These are phyloP conservation scores for Sciurus niger DNA, from an alignment of 2,113 vertebrate genomes.

Conservation along the genomic window DNA sequence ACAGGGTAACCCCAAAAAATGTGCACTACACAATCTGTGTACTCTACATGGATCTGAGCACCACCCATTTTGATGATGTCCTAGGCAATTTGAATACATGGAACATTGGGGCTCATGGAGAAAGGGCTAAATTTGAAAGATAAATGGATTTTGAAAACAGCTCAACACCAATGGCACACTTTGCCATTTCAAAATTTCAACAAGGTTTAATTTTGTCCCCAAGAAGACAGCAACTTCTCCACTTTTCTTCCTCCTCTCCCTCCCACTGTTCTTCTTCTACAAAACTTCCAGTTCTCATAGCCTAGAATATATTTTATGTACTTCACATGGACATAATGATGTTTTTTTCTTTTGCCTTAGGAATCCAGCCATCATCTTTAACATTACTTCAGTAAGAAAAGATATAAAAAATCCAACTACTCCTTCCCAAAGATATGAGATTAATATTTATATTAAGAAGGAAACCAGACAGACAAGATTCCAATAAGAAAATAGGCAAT, in stretches of 20 bases:
- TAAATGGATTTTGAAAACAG: not conserved
- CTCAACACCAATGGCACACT: not conserved
- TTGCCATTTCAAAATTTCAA: constrained; percentile 39
- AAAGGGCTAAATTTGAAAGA: not conserved
- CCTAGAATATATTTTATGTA: not conserved
- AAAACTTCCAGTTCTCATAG: not conserved
- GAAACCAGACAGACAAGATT: not conserved
- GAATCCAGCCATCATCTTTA: not conserved
- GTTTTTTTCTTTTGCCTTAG: not conserved
- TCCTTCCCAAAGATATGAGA: not conserved
- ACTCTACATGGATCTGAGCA: rapidly evolving
- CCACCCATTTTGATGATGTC: not conserved
- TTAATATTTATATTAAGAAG: constrained; percentile 2
- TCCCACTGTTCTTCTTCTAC: not conserved
- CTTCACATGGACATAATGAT: not conserved
- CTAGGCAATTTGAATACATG: not conserved
- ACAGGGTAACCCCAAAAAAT: not conserved
- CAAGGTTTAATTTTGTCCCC: not conserved
- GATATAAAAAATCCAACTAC: not conserved
- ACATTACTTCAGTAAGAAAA: constrained; percentile 9
- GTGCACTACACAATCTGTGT: not conserved
- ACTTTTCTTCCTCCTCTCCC: not conserved
- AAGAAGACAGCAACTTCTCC: not conserved
- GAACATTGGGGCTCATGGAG: not conserved
- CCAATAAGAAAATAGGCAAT: not conserved